Base-by-base conservation (phyloP, 1,140 invertebrate genomes). In the Euschistus heros region DNA sequence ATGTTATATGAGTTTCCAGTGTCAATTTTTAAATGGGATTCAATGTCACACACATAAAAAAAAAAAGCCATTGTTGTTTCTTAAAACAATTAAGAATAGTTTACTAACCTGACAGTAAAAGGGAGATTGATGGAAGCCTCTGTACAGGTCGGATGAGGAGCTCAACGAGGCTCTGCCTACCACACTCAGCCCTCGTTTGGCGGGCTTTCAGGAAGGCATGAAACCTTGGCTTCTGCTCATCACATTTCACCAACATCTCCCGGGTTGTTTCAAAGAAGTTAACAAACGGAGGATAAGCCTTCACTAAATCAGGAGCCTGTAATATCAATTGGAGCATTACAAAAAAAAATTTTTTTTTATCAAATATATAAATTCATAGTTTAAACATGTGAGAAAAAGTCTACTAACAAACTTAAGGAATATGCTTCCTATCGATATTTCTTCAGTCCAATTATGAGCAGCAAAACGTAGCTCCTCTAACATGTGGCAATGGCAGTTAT, bases 251-350 rank as follows among this genome's bases (percentile, higher is more conserved):
- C 70, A 99, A 82, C 79, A 89, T 92, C 72, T 94, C 89, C 76
- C 97, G 97, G 73, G 92, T 93, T 74, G 92, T 91, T 76, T 98
- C 94, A 76, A 97, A 98, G 75, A 92, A 98, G 77, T 98, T 98
- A 14, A 98, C 88, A 77, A 96, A 99, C 7, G 94, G 92, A 59
- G 95, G 94, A 80, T 99, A 99, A 0, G 93, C 90, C 76, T 92
- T 95, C 57, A 89, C 81, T 68, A 98, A 79, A 73, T 87, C 86
- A 26, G 82, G 82, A 52, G 84, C 82, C 71, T 73, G 57, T 54
- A 67, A 54, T 37, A 50, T 47, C 6, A 59, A 1, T 15, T 14
- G 27, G 55, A 24, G 42, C 42, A 42, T 2, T 57, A 26, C 20
- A 17, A 52, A 7, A 10, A 22, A 4, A 20, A 4, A 20, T 50